Conservation (phyloP, 37 sponge, comb jelly and placozoan genomes). For the Axinella damicornis region DNA sequence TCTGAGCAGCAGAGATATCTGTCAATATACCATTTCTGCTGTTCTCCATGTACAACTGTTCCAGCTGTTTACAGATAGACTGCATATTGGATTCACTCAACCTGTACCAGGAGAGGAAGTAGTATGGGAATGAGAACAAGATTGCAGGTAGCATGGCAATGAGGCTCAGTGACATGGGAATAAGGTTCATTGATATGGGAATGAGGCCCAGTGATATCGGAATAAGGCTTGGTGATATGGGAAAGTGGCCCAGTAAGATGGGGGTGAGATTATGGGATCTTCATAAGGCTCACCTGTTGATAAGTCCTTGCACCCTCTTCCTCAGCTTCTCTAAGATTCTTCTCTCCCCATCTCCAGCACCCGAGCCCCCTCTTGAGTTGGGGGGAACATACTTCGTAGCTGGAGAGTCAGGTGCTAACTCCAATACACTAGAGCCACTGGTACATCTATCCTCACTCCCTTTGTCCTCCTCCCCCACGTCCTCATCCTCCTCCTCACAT, state of each 20-base stretch:
- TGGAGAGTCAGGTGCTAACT: background rate
- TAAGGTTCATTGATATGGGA: background rate
- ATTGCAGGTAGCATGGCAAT: background rate
- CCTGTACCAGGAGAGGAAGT: conserved; percentile 18
- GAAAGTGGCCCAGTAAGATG: no score
- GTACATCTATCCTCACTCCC: background rate
- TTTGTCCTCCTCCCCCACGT: background rate
- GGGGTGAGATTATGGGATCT: no score
- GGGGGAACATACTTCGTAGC: conserved; percentile 57
- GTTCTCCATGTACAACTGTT: conserved; percentile 61
- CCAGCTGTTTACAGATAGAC: conserved; percentile 58
- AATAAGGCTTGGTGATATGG: no score
- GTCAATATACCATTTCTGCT: conserved; percentile 80
- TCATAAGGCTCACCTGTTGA: conserved; percentile 70
- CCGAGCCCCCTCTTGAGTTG: conserved; percentile 9
- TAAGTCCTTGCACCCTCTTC: conserved; percentile 68
- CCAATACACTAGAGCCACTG: background rate
- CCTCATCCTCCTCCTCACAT: background rate
- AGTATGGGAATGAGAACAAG: no score
- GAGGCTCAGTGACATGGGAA: no score
- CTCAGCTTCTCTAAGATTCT: conserved; percentile 26
- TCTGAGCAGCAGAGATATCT: background rate
- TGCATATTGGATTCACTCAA: conserved; percentile 80
- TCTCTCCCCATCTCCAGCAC: background rate
- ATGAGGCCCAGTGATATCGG: no score